phyloP scores from a whole-genome alignment of 2,797 vertebrate species.

The Bradypodion pumilum region DNA sequence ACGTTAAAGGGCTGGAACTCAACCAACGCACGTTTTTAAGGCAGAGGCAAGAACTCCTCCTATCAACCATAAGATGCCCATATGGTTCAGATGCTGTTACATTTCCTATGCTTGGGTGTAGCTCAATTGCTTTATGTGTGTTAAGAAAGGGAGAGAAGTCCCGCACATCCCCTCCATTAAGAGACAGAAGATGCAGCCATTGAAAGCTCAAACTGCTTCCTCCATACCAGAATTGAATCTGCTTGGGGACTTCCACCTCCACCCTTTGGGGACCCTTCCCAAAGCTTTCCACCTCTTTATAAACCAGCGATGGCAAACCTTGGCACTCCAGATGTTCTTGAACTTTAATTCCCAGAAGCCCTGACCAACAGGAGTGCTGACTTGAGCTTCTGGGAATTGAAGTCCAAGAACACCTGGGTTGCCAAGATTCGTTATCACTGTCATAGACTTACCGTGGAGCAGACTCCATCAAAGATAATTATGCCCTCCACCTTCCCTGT shows the following conservation, averaged over 20 bases:
- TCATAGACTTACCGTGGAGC: conserved; percentile 13
- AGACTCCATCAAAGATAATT: background rate
- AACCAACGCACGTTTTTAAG: background rate
- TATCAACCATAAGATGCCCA: background rate
- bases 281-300: background rate
- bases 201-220: background rate
- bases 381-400: too few relatives aligned
- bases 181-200: background rate
- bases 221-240: background rate
- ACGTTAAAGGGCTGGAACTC: background rate
- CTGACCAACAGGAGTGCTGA: too few relatives aligned
- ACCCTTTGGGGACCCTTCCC: too few relatives aligned
- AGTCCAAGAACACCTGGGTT: too few relatives aligned
- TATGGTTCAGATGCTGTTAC: background rate
- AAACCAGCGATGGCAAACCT: too few relatives aligned
- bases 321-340: too few relatives aligned
- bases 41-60: background rate
- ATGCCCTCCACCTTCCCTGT: background rate
- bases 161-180: too few relatives aligned
- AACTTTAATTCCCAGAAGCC: too few relatives aligned
- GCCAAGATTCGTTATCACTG: too few relatives aligned
- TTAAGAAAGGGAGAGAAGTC: background rate
- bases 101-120: background rate
- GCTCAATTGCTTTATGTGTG: background rate
- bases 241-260: background rate